Evolutionary conservation across 2,888 invertebrate species (phyloP).

Genomic region (Meteorus colon): DNA sequence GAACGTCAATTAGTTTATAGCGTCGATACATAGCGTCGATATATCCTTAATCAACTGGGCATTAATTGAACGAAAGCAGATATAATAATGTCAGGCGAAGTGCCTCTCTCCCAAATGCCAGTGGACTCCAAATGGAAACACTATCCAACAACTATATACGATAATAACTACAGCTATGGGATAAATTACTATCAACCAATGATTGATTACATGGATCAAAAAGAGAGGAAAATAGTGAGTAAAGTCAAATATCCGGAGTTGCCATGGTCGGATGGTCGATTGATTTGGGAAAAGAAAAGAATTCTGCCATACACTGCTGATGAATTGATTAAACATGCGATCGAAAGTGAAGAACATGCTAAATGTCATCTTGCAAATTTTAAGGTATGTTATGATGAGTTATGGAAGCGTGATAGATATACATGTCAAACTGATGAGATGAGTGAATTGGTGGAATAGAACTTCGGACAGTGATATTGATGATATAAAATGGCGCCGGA

Average conservation of each 20-base stretch:
- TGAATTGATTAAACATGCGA: slow-evolving; percentile 80
- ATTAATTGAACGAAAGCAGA: slow-evolving; percentile 25
- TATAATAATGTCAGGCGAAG: slow-evolving; percentile 60
- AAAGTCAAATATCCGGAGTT: slow-evolving; percentile 78
- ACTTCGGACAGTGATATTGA: not conserved
- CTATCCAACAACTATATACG: slow-evolving; percentile 80
- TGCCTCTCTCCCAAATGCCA: slow-evolving; percentile 66
- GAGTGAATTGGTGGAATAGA: slow-evolving; percentile 22
- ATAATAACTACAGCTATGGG: slow-evolving; percentile 88
- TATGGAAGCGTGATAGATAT: not conserved
- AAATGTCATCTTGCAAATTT: slow-evolving; percentile 80
- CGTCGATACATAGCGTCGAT: not conserved
- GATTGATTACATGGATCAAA: slow-evolving; percentile 87
- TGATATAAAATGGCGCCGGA: slow-evolving; percentile 35
- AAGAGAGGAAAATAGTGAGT: slow-evolving; percentile 74
- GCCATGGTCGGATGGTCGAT: slow-evolving; percentile 75
- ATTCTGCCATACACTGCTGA: slow-evolving; percentile 80
- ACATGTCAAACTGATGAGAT: not conserved
- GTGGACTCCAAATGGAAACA: slow-evolving; percentile 68
- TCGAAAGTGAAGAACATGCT: slow-evolving; percentile 81
- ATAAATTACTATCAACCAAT: slow-evolving; percentile 91
- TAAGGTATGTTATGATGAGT: slow-evolving; percentile 67
- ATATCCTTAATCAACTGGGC: not conserved
- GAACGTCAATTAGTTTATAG: no score
- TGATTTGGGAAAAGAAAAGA: slow-evolving; percentile 77